Evolutionary conservation across 2,113 vertebrate genomes (phyloP), one percentile per base, ranked within the genome.

Genomic region (Morone chrysops): DNA sequence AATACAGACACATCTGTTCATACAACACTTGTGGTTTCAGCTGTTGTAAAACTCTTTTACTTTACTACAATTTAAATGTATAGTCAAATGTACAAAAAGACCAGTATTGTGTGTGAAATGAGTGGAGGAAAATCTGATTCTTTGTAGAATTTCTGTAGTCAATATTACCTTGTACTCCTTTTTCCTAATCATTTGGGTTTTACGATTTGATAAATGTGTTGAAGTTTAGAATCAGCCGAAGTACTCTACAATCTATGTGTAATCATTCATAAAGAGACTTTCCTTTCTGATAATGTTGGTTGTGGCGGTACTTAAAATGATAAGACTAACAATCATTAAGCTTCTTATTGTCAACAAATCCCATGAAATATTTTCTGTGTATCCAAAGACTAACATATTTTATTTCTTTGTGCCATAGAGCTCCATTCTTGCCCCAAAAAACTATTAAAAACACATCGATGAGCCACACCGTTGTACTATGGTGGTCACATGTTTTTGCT

Each of bases 1-100:
- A 70, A 84, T 61, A 88, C 82, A 79, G 70, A 90, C 88, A 74
- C 80, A 76, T 75, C 77, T 85, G 85, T 67, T 78, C 83, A 78
- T 43, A 77, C 50, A 56, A 61, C 56, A 43, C 56, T 11, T 62
- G 73, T 80, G 91, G 85, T 80, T 90, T 89, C 89, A 90, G 70
- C 61, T 51, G 82, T 25, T 48, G 77, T 36, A 47, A 76, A 88
- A 87, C 83, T 38, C 31, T 81, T 80, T 83, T 36, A 80, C 69
- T 71, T 56, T 0, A 22, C 36, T 4, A 20, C 1, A 43, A 20
- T 8, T 31, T 48, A 12, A 25, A 16, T 1, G 31, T 2, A 22
- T 17, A 25, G 11, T 57, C 18, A 9, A 11, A 47, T 38, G n/a
- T 4, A 22, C 36, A 65, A 40, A 38, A 22, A 18, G 5, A 75